Conservation (phyloP, 1,140 invertebrate genomes). For the Calephelis nemesis region DNA sequence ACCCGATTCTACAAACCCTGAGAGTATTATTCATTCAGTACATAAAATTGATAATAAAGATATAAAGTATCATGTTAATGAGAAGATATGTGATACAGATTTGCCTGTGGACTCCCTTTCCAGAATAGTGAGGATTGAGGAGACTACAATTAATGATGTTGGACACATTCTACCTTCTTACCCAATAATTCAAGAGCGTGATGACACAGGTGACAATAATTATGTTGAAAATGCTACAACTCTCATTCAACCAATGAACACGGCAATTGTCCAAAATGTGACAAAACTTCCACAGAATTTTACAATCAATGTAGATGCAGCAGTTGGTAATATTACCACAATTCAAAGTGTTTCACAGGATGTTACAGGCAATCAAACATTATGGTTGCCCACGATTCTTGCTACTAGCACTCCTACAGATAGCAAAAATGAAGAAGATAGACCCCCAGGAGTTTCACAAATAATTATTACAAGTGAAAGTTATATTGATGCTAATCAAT, state of each 20-base stretch:
- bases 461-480: constrained; percentile 74
- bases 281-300: constrained; percentile 73
- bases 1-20: constrained; percentile 72
- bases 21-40: constrained; percentile 68
- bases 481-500: constrained; percentile 57
- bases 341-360: constrained; percentile 74
- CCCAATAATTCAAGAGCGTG: constrained; percentile 62
- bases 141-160: constrained; percentile 57
- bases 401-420: constrained; percentile 59
- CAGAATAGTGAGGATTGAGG: constrained; percentile 65
- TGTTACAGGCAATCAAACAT: constrained; percentile 66
- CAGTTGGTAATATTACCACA: constrained; percentile 69
- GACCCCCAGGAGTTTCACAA: constrained; percentile 66
- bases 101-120: constrained; percentile 66
- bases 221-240: constrained; percentile 66
- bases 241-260: constrained; percentile 68
- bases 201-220: constrained; percentile 59
- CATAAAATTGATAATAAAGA: constrained; percentile 68
- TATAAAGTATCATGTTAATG: constrained; percentile 64
- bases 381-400: constrained; percentile 70
- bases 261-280: constrained; percentile 72
- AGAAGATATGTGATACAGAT: constrained; percentile 62
- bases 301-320: constrained; percentile 70
- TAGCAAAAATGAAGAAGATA: constrained; percentile 64
- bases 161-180: constrained; percentile 51